Evolutionary conservation across 2,888 invertebrate species (phyloP).

Genomic region (Xanthorhoe spadicearia): DNA sequence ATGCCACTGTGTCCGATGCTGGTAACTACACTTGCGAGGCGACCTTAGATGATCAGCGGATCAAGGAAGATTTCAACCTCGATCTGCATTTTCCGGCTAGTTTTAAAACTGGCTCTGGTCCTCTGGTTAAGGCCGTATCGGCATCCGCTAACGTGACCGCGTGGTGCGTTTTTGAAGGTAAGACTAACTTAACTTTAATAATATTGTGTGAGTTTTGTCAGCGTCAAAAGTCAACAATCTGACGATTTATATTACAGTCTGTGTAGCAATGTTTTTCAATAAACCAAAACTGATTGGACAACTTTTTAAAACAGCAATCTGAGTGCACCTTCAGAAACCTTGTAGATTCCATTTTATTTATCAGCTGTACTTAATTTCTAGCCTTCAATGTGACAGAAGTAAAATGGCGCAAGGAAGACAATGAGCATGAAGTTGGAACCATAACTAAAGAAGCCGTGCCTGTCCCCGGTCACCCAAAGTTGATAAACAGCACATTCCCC

Average conservation of each 20-base stretch:
- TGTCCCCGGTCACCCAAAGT: conserved; percentile 80
- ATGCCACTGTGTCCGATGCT: conserved; percentile 59
- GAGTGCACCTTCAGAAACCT: too few relatives aligned
- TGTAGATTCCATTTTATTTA: neutral
- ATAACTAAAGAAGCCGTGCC: neutral
- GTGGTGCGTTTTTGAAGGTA: conserved; percentile 75
- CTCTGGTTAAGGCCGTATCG: conserved; percentile 55
- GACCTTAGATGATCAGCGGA: conserved; percentile 46
- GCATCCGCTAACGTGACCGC: conserved; percentile 55
- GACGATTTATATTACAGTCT: too few relatives aligned
- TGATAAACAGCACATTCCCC: conserved; percentile 82
- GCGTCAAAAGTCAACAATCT: too few relatives aligned
- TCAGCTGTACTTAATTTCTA: conserved; percentile 46
- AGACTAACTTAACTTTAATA: conserved; percentile 30
- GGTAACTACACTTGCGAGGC: conserved; percentile 72
- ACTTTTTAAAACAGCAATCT: too few relatives aligned
- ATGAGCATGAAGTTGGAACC: conserved; percentile 37
- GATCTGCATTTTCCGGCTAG: conserved; percentile 63
- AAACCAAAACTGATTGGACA: too few relatives aligned
- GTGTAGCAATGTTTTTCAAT: too few relatives aligned
- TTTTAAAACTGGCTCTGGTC: conserved; percentile 53
- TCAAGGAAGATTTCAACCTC: conserved; percentile 42
- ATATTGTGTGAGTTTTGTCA: too few relatives aligned
- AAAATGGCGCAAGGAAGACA: conserved; percentile 66
- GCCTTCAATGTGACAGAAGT: conserved; percentile 69